These are phyloP conservation scores for Pipistrellus pipistrellus DNA, from an alignment of 2,797 vertebrate genomes.

Conservation along the genomic window DNA sequence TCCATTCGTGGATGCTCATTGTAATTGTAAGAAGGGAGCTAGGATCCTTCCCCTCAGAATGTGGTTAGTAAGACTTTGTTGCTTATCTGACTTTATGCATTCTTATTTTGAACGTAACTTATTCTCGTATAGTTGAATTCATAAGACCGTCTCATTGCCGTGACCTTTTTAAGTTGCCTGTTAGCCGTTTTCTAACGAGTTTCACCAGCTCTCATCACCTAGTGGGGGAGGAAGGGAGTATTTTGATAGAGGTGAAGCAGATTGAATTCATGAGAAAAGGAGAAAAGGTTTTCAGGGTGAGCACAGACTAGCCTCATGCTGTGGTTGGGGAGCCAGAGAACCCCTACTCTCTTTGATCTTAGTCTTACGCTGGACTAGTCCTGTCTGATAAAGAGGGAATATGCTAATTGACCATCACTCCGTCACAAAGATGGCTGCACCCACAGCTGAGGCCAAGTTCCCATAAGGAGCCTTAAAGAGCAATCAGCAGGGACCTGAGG, in stretches of 20 bases:
- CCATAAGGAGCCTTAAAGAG: too few species aligned
- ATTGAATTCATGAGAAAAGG: background rate
- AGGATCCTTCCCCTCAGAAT: background rate
- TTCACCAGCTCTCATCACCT: background rate
- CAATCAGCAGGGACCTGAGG: too few species aligned
- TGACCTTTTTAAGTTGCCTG: background rate
- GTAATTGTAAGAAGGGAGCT: background rate
- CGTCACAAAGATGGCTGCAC: too few species aligned
- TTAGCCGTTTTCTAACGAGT: background rate
- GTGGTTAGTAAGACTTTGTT: background rate
- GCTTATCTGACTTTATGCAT: background rate
- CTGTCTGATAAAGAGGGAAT: too few species aligned
- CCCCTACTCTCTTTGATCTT: too few species aligned
- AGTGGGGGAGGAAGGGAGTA: background rate
- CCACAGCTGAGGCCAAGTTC: too few species aligned
- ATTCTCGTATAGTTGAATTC: background rate
- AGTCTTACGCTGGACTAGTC: background rate
- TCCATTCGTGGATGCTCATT: background rate
- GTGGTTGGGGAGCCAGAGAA: background rate
- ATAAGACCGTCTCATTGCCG: background rate
- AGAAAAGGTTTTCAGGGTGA: background rate
- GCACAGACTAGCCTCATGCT: background rate
- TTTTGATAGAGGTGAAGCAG: background rate
- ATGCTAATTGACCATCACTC: too few species aligned
- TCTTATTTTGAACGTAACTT: background rate